Evolutionary conservation across 2,113 vertebrate genomes (phyloP).

Genomic region (Ciconia maguari): DNA sequence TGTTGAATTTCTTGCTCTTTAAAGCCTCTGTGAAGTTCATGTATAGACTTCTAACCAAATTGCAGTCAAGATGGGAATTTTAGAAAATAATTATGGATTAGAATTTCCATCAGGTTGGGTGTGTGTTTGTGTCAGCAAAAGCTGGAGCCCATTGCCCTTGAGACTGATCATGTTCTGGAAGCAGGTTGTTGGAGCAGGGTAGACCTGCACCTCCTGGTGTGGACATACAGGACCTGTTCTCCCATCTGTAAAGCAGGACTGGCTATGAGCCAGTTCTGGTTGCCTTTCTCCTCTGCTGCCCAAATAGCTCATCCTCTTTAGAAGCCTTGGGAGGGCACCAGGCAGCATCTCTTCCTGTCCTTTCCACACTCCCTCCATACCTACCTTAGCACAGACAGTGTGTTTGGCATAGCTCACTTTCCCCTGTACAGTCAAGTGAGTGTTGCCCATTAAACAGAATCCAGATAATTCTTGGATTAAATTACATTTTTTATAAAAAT

Average conservation of each 20-base stretch:
- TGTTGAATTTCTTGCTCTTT: not conserved
- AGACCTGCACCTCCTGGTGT: not conserved
- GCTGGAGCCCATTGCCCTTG: not conserved
- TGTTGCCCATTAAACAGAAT: not conserved
- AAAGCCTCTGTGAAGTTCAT: not conserved
- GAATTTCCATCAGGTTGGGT: not conserved
- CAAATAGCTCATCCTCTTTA: not conserved
- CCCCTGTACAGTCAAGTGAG: not conserved
- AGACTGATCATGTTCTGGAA: not conserved
- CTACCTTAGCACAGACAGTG: not conserved
- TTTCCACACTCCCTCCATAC: fast-evolving
- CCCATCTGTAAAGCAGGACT: not conserved
- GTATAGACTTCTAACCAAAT: not conserved
- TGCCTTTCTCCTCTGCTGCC: not conserved
- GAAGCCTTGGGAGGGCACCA: not conserved
- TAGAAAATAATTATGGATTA: not conserved
- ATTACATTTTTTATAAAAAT: conserved; percentile 22
- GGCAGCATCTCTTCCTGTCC: not conserved
- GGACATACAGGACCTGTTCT: not conserved
- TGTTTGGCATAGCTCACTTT: fast-evolving
- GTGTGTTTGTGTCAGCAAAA: not conserved
- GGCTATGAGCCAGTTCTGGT: not conserved
- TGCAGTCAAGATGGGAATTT: not conserved
- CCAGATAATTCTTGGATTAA: conserved; percentile 27
- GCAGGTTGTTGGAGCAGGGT: not conserved